Evolutionary conservation across 1,140 invertebrate species (phyloP).

Genomic region (Sycophila sp.): DNA sequence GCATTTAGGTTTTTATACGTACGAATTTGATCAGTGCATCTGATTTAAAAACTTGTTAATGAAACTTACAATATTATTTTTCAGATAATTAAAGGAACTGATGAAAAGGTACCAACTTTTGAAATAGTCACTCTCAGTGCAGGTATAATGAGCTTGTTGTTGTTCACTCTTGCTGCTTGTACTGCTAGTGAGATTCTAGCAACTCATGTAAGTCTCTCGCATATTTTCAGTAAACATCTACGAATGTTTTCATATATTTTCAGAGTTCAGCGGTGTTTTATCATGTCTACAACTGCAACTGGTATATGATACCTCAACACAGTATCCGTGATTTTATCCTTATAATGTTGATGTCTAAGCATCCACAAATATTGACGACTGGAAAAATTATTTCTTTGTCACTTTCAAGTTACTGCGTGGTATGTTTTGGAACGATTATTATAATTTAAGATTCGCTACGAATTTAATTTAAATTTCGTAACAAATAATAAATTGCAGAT

Average conservation of each 20-base stretch:
- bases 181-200: neutral
- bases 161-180: neutral
- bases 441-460: no score
- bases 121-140: neutral
- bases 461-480: no score
- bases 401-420: neutral
- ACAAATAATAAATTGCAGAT: no score
- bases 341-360: neutral
- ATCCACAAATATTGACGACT: neutral
- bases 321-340: neutral
- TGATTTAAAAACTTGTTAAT: neutral
- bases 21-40: neutral
- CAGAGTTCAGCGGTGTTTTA: slow-evolving; percentile 1
- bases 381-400: neutral
- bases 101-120: neutral
- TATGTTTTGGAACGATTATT: no score
- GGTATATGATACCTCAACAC: neutral
- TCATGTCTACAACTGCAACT: neutral
- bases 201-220: neutral
- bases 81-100: neutral
- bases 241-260: no score
- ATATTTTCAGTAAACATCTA: no score
- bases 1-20: neutral
- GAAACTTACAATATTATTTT: neutral
- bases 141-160: neutral